Conservation (phyloP, 2,113 vertebrate genomes). For the Leptodactylus fuscus region DNA sequence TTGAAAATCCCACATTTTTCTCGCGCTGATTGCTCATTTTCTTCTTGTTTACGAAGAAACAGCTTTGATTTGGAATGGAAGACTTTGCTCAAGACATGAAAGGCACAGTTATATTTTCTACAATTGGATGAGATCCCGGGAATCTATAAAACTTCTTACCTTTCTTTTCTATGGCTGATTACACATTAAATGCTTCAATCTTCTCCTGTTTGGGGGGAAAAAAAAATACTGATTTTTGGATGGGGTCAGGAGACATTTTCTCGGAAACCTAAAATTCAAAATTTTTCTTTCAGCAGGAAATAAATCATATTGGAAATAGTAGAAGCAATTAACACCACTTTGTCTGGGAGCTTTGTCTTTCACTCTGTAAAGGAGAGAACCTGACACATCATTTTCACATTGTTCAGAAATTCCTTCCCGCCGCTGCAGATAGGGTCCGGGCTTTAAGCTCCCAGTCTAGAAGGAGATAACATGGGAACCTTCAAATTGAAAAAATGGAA, state of each 20-base stretch:
- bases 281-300: not conserved
- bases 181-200: slow-evolving; percentile 29
- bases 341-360: slow-evolving; percentile 33
- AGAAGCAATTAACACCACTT: slow-evolving; percentile 54
- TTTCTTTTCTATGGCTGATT: slow-evolving; percentile 27
- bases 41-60: slow-evolving; percentile 38
- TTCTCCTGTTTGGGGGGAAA: not conserved
- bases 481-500: not conserved
- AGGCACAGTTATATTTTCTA: slow-evolving; percentile 2
- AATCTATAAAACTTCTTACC: slow-evolving; percentile 10
- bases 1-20: slow-evolving; percentile 1
- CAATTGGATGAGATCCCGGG: slow-evolving; percentile 32
- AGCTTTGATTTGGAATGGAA: slow-evolving; percentile 19
- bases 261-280: not conserved
- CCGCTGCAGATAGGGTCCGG: not conserved
- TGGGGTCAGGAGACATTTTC: not conserved
- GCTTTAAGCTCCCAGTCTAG: slow-evolving; percentile 9
- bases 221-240: slow-evolving; percentile 29
- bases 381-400: slow-evolving; percentile 50
- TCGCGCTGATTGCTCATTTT: slow-evolving; percentile 34
- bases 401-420: slow-evolving; percentile 1
- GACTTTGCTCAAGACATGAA: not conserved
- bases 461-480: slow-evolving; percentile 7
- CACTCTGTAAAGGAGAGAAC: slow-evolving; percentile 4
- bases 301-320: slow-evolving; percentile 10